A percentile compares a stretch with the other conserved stretches of the same genome.
These are phyloP conservation scores for Prionailurus bengalensis DNA, from an alignment of 2,113 vertebrate genomes.

Conservation along the genomic window DNA sequence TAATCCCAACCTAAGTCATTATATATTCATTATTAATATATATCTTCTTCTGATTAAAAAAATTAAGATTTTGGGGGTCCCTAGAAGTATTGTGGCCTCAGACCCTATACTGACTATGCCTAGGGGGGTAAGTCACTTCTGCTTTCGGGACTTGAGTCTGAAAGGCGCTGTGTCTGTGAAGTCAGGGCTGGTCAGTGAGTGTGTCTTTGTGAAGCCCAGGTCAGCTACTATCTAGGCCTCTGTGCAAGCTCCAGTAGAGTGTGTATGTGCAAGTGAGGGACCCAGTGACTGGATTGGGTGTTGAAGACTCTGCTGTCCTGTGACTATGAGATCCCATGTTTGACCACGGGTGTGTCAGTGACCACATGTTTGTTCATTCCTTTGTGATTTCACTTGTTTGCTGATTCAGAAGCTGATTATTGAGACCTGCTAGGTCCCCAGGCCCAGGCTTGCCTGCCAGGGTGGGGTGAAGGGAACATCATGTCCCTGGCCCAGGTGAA, in stretches of 20 bases:
- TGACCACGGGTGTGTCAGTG: neutral
- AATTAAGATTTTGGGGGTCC: neutral
- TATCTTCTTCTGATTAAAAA: neutral
- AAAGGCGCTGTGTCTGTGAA: neutral
- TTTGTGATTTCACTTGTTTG: neutral
- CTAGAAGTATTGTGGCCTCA: neutral
- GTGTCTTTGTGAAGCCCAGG: neutral
- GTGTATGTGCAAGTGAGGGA: neutral
- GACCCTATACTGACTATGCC: neutral
- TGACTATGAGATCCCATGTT: neutral
- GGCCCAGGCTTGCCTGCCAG: constrained; percentile 37
- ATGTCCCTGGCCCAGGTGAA: neutral
- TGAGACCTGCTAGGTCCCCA: neutral
- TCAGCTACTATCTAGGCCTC: neutral
- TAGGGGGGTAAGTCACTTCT: neutral
- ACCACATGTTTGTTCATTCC: neutral
- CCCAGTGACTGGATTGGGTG: neutral
- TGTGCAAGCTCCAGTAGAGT: neutral
- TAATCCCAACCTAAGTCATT: neutral
- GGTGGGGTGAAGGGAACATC: neutral
- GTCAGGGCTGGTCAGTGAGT: neutral
- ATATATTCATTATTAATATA: neutral
- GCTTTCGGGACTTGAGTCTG: neutral
- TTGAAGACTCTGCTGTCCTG: neutral
- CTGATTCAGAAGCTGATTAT: constrained; percentile 34